Evolutionary conservation across 2,797 vertebrate species (phyloP), one percentile per base, ranked within the genome.

Genomic region (Malurus leucopterus): DNA sequence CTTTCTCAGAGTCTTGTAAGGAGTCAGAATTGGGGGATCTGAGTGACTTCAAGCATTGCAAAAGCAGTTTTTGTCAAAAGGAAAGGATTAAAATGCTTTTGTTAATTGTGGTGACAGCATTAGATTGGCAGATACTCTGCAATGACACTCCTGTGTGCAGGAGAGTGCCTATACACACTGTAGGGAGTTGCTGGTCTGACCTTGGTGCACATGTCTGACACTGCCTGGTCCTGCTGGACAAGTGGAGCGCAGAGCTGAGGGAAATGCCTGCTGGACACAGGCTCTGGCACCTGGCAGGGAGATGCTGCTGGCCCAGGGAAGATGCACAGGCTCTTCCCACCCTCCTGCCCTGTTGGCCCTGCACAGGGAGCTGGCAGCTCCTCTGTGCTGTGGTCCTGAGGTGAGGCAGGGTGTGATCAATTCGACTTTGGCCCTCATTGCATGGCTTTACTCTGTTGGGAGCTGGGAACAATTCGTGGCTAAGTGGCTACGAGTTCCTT

Each of bases 131-230:
- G 34, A 5, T 30, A 2, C 5, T 51, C 9, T 53, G 61, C 29
- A 26, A 8, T 30, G 0, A 0, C 9, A 22, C 24, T 41, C 36
- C 30, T 40, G 27, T 18, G 44, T 81, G 8, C 32, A 32, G 44
- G 57, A 61, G 26, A 38, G 51, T 29, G 29, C 40, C 26, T 51
- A 0, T 21, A 49, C 67, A 4, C 36, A 5, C 44, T 38, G 70
- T 6, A 15, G 62, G 62, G 41, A 23, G 4, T 6, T 3, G 7
- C 11, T 40, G 26, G 4, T 26, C 3, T 67, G 76, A 29, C 41
- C 40, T 40, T 21, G 43, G 53, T 22, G 40, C 2, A 0, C 2
- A 1, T 0, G 3, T 18, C 62, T 32, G 69, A 26, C 1, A 0
- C n/a, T 49, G 7, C 30, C 41, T 58, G 13, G 18, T 16, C 24